These are phyloP conservation scores for Eonycteris spelaea DNA, from an alignment of 2,113 vertebrate species.

Conservation along the genomic window DNA sequence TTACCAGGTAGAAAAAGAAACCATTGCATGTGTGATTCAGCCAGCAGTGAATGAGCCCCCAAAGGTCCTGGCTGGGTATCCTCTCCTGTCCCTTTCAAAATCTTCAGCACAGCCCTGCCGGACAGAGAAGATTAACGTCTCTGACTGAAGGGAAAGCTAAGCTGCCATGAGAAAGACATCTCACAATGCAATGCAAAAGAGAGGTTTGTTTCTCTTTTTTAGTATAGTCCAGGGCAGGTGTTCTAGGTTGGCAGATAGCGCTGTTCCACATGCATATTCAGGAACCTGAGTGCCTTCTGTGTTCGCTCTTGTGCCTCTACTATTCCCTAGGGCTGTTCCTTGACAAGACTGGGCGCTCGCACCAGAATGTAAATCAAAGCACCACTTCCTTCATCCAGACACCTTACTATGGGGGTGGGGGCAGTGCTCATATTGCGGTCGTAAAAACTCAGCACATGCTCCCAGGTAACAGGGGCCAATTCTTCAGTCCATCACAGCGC, in stretches of 20 bases:
- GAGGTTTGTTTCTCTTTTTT: not conserved
- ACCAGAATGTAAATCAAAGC: not conserved
- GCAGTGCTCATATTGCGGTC: too few species aligned
- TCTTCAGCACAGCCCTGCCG: not conserved
- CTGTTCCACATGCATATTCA: not conserved
- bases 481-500: not conserved
- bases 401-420: not conserved
- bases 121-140: not conserved
- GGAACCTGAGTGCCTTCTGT: not conserved
- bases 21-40: not conserved
- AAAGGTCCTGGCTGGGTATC: not conserved
- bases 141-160: not conserved
- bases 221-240: not conserved
- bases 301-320: not conserved
- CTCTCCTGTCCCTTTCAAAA: not conserved
- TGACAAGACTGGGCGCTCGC: not conserved
- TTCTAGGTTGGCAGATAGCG: not conserved
- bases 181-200: not conserved
- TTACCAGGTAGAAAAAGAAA: not conserved
- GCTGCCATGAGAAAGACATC: not conserved
- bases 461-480: not conserved
- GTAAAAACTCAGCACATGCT: not conserved
- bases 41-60: not conserved
- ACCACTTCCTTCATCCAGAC: not conserved
- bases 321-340: not conserved